Conservation (phyloP, 1,140 invertebrate genomes). For the Drosophila lacertosa region DNA sequence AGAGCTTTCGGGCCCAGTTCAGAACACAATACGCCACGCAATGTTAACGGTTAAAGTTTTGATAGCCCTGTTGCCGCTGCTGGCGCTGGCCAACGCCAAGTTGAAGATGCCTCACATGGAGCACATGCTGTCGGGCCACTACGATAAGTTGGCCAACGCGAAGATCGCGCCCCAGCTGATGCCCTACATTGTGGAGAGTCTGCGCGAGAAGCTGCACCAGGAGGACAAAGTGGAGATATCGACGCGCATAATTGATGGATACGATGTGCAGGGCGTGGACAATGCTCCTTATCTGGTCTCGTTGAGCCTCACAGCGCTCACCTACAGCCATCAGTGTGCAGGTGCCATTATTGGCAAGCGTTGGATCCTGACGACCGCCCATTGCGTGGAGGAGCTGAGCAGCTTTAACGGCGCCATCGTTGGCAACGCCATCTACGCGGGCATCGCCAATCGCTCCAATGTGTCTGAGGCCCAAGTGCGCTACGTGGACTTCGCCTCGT, state of each 20-base stretch:
- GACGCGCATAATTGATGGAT: conserved; percentile 61
- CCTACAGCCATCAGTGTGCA: conserved; percentile 87
- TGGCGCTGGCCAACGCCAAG: conserved; percentile 43
- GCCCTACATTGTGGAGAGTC: conserved; percentile 12
- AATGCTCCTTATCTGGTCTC: conserved; percentile 87
- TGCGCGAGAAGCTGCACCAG: background rate
- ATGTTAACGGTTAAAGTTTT: conserved; percentile 37
- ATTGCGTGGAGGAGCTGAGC: conserved; percentile 81
- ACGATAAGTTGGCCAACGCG: conserved; percentile 3
- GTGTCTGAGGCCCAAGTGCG: conserved; percentile 64
- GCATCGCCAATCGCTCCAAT: conserved; percentile 65
- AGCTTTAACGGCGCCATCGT: conserved; percentile 47
- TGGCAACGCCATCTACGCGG: conserved; percentile 63
- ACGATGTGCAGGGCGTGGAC: conserved; percentile 69
- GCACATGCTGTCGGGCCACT: conserved; percentile 39
- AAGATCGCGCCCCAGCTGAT: background rate
- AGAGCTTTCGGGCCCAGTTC: conserved; percentile 29
- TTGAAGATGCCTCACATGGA: conserved; percentile 27
- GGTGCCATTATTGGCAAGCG: conserved; percentile 86
- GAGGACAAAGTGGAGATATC: conserved; percentile 31
- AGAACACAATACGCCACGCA: conserved; percentile 20
- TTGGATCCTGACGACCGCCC: conserved; percentile 86
- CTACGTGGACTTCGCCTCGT: conserved; percentile 65
- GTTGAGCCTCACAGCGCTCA: conserved; percentile 83
- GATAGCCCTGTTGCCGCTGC: conserved; percentile 39